Evolutionary conservation across 2,888 invertebrate genomes (phyloP), one percentile per base, ranked within the genome.

Genomic region (Hemistola chrysoprasaria): DNA sequence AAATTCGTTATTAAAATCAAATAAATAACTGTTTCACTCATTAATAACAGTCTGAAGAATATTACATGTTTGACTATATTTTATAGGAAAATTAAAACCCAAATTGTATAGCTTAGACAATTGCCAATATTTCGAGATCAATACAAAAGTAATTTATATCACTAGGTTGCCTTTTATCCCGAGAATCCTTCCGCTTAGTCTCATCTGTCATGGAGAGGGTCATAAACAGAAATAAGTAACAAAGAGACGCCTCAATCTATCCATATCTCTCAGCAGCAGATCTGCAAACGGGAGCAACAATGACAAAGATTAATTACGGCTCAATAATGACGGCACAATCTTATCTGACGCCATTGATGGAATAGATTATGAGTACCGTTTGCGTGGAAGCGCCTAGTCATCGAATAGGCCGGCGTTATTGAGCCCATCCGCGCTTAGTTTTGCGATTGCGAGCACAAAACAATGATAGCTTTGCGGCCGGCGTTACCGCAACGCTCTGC

Each of bases 241-340:
- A 62, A 66, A 61, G 59, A 56, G 59, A 51, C 50, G 37, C 24
- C 35, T 29, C 36, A 36, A 49, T 39, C 35, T 52, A 54, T 59
- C 56, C 60, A 47, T 69, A 70, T 66, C 71, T 53, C 52, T 50
- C 50, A 40, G 40, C 31, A 63, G 61, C 62, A 69, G 72, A 74
- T 74, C 73, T 76, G 70, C 65, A 66, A 71, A 67, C 62, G 66
- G 63, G 61, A 70, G 67, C 66, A 74, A 72, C 71, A 74, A 71
- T 71, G 80, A 77, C 76, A 70, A 68, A 74, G 83, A 82, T 83
- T 84, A 83, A 82, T 82, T 81, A 80, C 71, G 60, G 60, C 62
- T 69, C 72, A 76, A 77, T 80, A 76, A 78, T 71, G 76, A 73
- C 65, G 64, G 65, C 60, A 77, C 76, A 71, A 72, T 71, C 69